These are phyloP conservation scores for Saccopteryx bilineata DNA, from an alignment of 2,113 vertebrate genomes.

Conservation along the genomic window DNA sequence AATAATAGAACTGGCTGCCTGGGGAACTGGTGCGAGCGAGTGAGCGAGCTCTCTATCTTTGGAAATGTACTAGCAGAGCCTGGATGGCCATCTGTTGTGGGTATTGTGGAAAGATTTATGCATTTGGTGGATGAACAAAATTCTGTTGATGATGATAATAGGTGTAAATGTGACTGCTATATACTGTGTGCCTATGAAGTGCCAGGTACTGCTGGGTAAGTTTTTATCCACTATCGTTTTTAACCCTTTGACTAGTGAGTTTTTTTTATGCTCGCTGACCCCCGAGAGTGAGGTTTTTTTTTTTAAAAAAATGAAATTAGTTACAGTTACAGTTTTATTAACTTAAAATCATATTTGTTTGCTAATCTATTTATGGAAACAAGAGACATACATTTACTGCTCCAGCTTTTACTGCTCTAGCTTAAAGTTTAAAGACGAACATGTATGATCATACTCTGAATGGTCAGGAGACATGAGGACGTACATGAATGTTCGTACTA, in stretches of 20 bases:
- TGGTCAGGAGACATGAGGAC: too few species aligned
- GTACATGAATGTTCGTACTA: too few species aligned
- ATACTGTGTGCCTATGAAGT: not conserved
- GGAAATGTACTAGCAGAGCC: slow-evolving; percentile 83
- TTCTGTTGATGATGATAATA: slow-evolving; percentile 67
- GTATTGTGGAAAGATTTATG: slow-evolving; percentile 78
- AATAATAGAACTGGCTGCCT: slow-evolving; percentile 84
- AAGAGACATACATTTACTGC: too few species aligned
- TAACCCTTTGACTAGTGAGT: not conserved
- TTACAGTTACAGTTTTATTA: too few species aligned
- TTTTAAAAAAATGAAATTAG: too few species aligned
- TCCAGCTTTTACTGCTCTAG: too few species aligned
- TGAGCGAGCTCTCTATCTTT: slow-evolving; percentile 80
- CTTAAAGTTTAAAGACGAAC: too few species aligned
- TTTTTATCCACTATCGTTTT: not conserved
- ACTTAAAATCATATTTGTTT: too few species aligned
- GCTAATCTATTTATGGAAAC: too few species aligned
- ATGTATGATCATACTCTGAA: too few species aligned
- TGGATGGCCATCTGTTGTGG: slow-evolving; percentile 82
- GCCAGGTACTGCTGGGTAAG: not conserved
- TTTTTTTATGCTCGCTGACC: too few species aligned
- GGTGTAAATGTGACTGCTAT: slow-evolving; percentile 63
- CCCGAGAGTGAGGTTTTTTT: too few species aligned
- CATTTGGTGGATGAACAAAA: slow-evolving; percentile 67
- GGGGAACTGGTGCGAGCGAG: slow-evolving; percentile 79